Percentiles rank a stretch among this genome's conserved stretches.
phyloP scores from a whole-genome alignment of 1,140 invertebrate genomes.

The Microplitis demolitor region DNA sequence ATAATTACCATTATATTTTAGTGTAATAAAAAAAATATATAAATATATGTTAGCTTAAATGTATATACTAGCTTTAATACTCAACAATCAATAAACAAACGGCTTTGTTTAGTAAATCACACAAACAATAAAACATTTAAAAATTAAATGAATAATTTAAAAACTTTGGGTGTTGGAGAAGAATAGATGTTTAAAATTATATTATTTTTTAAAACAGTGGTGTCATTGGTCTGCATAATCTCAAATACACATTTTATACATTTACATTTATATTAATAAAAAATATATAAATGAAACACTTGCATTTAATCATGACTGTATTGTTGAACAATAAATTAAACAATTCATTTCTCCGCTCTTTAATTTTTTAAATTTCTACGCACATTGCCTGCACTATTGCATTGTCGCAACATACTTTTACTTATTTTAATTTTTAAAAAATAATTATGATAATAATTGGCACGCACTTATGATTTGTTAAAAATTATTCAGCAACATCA shows the following conservation, averaged over 20 bases:
- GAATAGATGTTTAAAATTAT: too few relatives aligned
- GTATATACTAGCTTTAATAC: constrained; percentile 8
- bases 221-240: background rate
- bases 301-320: too few relatives aligned
- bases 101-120: too few relatives aligned
- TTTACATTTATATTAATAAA: background rate
- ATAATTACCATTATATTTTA: constrained; percentile 27
- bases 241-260: background rate
- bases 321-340: background rate
- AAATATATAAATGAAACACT: constrained; percentile 3
- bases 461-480: background rate
- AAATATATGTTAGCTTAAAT: constrained; percentile 8
- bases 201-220: too few relatives aligned
- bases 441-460: background rate
- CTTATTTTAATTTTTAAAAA: background rate
- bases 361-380: background rate
- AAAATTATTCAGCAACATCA: background rate
- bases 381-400: constrained; percentile 1
- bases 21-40: background rate
- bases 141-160: too few relatives aligned
- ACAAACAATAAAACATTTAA: too few relatives aligned
- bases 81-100: background rate
- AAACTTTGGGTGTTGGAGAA: too few relatives aligned
- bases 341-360: constrained; percentile 14
- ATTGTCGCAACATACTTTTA: background rate